Evolutionary conservation across 2,797 vertebrate species (phyloP), one percentile per base, ranked within the genome.

Genomic region (Silurus lanzhouensis): DNA sequence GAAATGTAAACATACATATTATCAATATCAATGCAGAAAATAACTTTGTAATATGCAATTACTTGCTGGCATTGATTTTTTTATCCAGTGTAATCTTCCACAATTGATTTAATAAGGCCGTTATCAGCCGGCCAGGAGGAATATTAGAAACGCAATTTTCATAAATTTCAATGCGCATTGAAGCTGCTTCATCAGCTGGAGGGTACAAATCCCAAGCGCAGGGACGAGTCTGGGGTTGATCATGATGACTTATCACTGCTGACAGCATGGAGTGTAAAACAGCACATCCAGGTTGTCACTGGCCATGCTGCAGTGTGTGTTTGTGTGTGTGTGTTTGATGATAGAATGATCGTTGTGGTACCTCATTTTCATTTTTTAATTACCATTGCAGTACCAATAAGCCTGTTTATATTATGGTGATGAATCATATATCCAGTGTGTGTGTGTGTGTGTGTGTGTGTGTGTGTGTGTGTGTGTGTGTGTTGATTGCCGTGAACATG

Each of bases 11-110:
- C 96, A 97, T 88, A 93, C 95, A 94, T 97, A 97, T 97, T 97
- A 97, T 96, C 96, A 97, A 97, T 97, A 97, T 95, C 96, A 94
- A 94, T 96, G 95, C 94, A 93, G 95, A 95, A 95, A 96, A 96
- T 96, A 96, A 96, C 91, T 94, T 94, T 95, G 95, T 97, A 97
- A 97, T 97, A 97, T 96, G 96, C 97, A 97, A 98, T 98, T 97
- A 98, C 95, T 93, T 94, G 91, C 92, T 92, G 92, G 88, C 95
- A 98, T 98, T 96, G 97, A 97, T 98, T 97, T 96, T 96, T 87
- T 91, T 89, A 88, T 90, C 84, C 94, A 93, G 91, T 95, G 94
- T 96, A 96, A 97, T 97, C 96, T 95, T 93, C 92, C 94, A 92
- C 93, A 93, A 95, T 95, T 97, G 97, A 97, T 97, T 97, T 96